These are phyloP conservation scores for Phalera bucephala DNA, from an alignment of 2,888 invertebrate genomes.

Conservation along the genomic window DNA sequence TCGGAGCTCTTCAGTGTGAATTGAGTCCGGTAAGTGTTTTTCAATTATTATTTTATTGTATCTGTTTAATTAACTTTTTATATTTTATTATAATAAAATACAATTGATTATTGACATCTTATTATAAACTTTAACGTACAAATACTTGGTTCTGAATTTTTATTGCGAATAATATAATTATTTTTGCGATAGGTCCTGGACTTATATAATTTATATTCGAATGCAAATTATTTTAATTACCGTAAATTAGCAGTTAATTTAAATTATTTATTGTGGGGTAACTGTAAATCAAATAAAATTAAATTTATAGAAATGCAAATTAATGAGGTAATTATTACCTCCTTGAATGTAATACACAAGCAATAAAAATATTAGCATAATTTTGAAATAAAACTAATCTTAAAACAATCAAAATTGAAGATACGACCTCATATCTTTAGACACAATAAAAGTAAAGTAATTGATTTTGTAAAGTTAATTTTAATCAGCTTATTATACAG, in stretches of 20 bases:
- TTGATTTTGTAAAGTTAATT: slow-evolving; percentile 2
- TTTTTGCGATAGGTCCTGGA: neutral
- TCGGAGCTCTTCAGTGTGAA: slow-evolving; percentile 49
- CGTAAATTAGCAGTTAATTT: neutral
- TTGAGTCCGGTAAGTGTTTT: slow-evolving; percentile 48
- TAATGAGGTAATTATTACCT: no score
- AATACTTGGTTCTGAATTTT: no score
- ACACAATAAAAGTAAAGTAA: neutral
- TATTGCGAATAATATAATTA: no score
- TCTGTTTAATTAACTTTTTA: slow-evolving; percentile 8
- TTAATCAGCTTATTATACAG: slow-evolving; percentile 3
- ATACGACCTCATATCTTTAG: no score
- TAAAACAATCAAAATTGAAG: no score
- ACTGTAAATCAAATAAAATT: no score
- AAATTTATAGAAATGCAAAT: neutral
- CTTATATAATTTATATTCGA: neutral
- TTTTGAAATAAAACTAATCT: no score
- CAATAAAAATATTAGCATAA: no score
- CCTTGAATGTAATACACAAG: no score
- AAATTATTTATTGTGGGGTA: no score
- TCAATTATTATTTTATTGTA: slow-evolving; percentile 23
- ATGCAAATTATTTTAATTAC: neutral
- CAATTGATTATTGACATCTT: neutral
- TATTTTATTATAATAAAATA: slow-evolving; percentile 2
- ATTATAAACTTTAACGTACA: no score